Conservation (phyloP, 2,888 invertebrate genomes). For the Aleiodes testaceus region DNA sequence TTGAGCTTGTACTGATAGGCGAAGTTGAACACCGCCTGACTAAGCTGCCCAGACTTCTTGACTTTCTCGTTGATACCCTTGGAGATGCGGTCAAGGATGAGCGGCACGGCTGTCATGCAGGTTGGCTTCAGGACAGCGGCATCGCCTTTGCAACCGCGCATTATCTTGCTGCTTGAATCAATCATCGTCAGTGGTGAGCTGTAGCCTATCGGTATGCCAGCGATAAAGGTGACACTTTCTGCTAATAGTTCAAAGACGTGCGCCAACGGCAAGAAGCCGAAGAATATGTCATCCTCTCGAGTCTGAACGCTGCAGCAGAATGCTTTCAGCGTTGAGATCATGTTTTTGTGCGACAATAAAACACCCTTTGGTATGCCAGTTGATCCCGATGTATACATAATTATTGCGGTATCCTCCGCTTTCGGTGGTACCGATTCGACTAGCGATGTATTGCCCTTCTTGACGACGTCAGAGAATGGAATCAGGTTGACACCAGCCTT, state of each 20-base stretch:
- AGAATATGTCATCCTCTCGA: constrained; percentile 84
- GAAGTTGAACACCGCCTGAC: constrained; percentile 92
- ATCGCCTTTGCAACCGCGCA: constrained; percentile 95
- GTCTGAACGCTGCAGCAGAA: constrained; percentile 87
- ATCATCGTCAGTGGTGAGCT: constrained; percentile 95
- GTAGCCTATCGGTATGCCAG: constrained; percentile 95
- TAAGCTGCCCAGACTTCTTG: constrained; percentile 84
- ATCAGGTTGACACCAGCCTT: constrained; percentile 83
- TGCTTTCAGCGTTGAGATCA: constrained; percentile 85
- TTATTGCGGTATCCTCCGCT: constrained; percentile 89
- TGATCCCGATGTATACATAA: constrained; percentile 99
- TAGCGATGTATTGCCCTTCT: constrained; percentile 73
- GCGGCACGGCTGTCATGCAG: constrained; percentile 97
- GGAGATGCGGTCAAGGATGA: constrained; percentile 97
- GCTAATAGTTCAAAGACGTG: constrained; percentile 97
- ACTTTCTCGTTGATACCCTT: constrained; percentile 98
- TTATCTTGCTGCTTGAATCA: constrained; percentile 95
- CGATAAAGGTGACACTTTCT: constrained; percentile 88
- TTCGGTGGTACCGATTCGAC: constrained; percentile 75
- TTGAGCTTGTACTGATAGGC: constrained; percentile 94
- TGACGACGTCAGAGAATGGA: constrained; percentile 83
- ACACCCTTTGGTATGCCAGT: constrained; percentile 97
- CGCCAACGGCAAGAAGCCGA: constrained; percentile 96
- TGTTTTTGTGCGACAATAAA: constrained; percentile 86
- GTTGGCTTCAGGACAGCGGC: constrained; percentile 93